Base-by-base conservation (phyloP, 1,140 invertebrate genomes). In the Ceratina australensis region DNA sequence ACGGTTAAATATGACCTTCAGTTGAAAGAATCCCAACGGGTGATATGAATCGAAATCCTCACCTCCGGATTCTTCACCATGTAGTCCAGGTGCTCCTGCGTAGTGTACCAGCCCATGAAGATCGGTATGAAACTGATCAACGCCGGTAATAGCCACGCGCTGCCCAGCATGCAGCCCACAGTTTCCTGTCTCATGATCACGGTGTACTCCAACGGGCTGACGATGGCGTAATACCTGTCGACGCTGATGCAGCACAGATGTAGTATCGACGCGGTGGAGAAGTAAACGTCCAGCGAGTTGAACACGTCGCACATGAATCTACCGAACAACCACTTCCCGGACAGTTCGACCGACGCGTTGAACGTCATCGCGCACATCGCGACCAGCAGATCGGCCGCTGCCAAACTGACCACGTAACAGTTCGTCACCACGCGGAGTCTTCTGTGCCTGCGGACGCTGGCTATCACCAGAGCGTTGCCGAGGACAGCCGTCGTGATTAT, bases 251-350 rank as follows among this genome's bases (percentile, higher is more conserved):
- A 99, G 90, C 98, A 98, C 12, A 99, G 93, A 91, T 99, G 98
- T 12, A 99, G 93, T 65, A 99, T 98, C 60, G 97, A 98, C 0
- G 97, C 97, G 12, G 97, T 99, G 54, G 97, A 98, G 89, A 98
- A 99, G 87, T 99, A 97, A 13, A 99, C 98, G 90, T 99, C 98
- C 78, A 98, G 94, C n/a, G 97, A 97, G 91, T 98, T 98, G 95
- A 97, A 99, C 81, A 98, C 94, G 93, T 98, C 96, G 93, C 98
- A 99, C 94, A 98, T 96, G 85, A 96, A 94, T 86, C 95, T 93
- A 0, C 97, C 96, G 89, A 99, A 98, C 75, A 97, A 91, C 98
- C 98, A 99, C 81, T 92, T 92, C 50, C 95, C 95, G 28, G 95
- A 96, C 3, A 98, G 89, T 88, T 97, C 96, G 3, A 97, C 95